A percentile compares a stretch with the other conserved stretches of the same genome.
Evolutionary conservation across 2,888 invertebrate genomes (phyloP).

Genomic region (Stenotaenia linearis): DNA sequence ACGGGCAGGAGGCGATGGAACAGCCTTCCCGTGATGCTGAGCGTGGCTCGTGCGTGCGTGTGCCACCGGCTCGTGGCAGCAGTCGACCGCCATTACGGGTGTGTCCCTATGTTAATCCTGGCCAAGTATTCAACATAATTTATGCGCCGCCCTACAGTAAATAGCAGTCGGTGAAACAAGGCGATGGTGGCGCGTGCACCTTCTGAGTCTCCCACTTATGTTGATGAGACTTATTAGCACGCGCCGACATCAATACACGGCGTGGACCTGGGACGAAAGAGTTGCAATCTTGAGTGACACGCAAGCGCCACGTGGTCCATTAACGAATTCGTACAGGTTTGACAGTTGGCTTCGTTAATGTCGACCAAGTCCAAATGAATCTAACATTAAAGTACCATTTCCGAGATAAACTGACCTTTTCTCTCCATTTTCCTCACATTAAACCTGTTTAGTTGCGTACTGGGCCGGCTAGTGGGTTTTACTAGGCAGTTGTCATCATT

Average conservation of each 20-base stretch:
- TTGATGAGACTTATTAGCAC: slow-evolving; percentile 28
- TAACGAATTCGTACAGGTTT: background rate
- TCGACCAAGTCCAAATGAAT: background rate
- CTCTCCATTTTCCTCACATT: background rate
- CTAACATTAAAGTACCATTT: background rate
- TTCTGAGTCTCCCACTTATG: slow-evolving; percentile 17
- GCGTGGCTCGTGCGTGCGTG: slow-evolving; percentile 27
- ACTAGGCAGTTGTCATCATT: background rate
- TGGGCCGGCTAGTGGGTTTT: background rate
- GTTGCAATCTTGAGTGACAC: background rate
- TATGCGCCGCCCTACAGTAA: slow-evolving; percentile 26
- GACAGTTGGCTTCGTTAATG: background rate
- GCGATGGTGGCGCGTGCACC: background rate
- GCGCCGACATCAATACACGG: background rate
- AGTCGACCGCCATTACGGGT: slow-evolving; percentile 29
- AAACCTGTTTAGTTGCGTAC: background rate
- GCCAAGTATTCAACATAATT: slow-evolving; percentile 26
- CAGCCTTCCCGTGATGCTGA: slow-evolving; percentile 1
- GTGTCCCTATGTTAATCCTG: slow-evolving; percentile 27
- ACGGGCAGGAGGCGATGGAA: slow-evolving; percentile 1
- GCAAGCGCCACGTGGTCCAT: background rate
- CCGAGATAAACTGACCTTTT: background rate
- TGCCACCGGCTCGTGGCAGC: background rate
- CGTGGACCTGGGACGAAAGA: background rate
- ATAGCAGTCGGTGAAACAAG: slow-evolving; percentile 24